Evolutionary conservation across 2,888 invertebrate species (phyloP), one percentile per base, ranked within the genome.

Genomic region (Lapara coniferarum): DNA sequence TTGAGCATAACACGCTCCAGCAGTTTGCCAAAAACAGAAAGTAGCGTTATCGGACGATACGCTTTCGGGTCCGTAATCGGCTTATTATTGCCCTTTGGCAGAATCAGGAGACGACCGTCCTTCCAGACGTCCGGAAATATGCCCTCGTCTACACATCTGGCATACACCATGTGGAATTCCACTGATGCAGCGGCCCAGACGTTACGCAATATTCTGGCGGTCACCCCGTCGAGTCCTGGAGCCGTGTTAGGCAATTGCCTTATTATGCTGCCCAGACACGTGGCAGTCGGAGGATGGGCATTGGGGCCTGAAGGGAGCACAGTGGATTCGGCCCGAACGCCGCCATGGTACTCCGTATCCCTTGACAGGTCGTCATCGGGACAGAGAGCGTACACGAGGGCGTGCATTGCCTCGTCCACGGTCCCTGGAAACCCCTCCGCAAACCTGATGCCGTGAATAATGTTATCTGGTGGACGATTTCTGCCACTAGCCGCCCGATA

Each of bases 11-110:
- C 70, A 0, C 78, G 72, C n/a, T 85, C 84, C 0, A 83, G 53
- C 0, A 84, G 25, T 19, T 85, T 85, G 0, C 81, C 82, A 7
- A 85, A 53, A 0, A 81, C 71, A 0, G 82, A 71, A 0, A 84
- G 76, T 0, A 85, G 70, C 0, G 83, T 80, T 0, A 83, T 77
- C 0, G 83, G 80, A 2, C 81, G 68, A 14, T 82, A 84, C 2
- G 80, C 77, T 63, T 77, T 78, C 0, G 79, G 78, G 14, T 80
- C 79, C 0, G 72, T 66, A 0, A 71, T 70, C 0, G 78, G 72
- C 66, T 70, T 77, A 10, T 66, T 78, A 14, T 77, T 78, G 1
- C 78, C 77, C 66, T 81, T 80, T 0, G 79, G 78, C 66, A 80
- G 37, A 1, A 78, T 71, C 0, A 79, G n/a, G 0, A 78, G 71